Evolutionary conservation across 1,140 invertebrate genomes (phyloP), one percentile per base, ranked within the genome.

Genomic region (Cherax quadricarinatus): DNA sequence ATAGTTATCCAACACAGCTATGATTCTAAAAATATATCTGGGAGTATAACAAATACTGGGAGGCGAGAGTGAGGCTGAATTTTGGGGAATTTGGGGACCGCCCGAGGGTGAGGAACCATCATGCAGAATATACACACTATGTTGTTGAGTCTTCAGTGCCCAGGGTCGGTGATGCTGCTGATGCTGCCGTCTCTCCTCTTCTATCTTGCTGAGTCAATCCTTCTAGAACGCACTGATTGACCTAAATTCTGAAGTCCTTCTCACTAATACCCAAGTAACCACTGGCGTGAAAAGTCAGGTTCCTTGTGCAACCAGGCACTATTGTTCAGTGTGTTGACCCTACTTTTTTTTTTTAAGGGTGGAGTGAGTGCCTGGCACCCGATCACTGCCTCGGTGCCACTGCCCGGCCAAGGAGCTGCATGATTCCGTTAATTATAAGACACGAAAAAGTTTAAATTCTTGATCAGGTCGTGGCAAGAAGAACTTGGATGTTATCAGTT

Each of bases 21-120:
- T 66, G 62, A 78, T 83, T 90, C 88, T 90, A 90, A 90, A 90
- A 90, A 90, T 90, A 90, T 90, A 90, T 90, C 88, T 90, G 88
- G 88, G 88, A 85, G 88, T 84, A 83, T 90, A 90, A 90, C 88
- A 90, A 90, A 90, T 78, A 57, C n/a, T 70, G 66, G 80, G 81
- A 83, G 80, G 30, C 49, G 70, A 73, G 88, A 70, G 88, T 79
- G 88, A 90, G 82, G 21, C 70, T 49, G 78, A 73, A 87, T 51
- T 57, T 57, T 78, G 62, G 66, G 60, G 88, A 57, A 66, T 82
- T n/a, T 57, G 81, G 82, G 82, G 53, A 57, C 53, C 53, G 14
- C 53, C 14, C 30, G 30, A 41, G 30, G 30, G 30, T 41, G 30
- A 41, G 30, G 30, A 41, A 41, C 30, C 30, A 89, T 57, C 75